A percentile compares a stretch with the other conserved stretches of the same genome.
Evolutionary conservation across 1,140 invertebrate genomes (phyloP).

Genomic region (Bombus vancouverensis): DNA sequence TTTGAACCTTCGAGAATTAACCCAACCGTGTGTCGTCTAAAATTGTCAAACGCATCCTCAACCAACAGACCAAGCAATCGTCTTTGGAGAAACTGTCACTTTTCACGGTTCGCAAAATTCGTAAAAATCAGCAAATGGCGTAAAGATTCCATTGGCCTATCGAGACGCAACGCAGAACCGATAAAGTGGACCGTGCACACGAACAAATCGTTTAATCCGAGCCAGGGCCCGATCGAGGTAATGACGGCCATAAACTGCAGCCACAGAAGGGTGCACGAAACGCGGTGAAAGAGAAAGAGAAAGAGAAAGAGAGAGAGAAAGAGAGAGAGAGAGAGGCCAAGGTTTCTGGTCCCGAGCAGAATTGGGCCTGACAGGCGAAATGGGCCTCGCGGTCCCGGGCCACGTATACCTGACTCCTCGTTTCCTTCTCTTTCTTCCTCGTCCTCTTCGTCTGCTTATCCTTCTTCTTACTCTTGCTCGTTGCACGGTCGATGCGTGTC

Average conservation of each 20-base stretch:
- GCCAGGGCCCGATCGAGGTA: constrained; percentile 73
- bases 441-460: neutral
- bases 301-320: neutral
- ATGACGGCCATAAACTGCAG: constrained; percentile 78
- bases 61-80: neutral
- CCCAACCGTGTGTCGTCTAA: no score
- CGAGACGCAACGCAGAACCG: constrained; percentile 56
- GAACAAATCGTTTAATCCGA: constrained; percentile 78
- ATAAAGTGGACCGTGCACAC: constrained; percentile 73
- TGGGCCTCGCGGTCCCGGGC: constrained; percentile 69
- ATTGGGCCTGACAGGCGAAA: constrained; percentile 78
- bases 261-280: constrained; percentile 37
- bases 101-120: no score
- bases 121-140: neutral
- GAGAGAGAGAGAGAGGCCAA: constrained; percentile 41
- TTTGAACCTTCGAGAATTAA: no score
- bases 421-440: constrained; percentile 1
- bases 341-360: constrained; percentile 67
- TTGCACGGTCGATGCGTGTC: constrained; percentile 12
- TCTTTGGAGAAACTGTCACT: neutral
- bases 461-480: constrained; percentile 10
- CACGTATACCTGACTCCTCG: constrained; percentile 70
- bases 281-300: neutral
- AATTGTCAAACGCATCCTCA: no score
- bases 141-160: neutral